These are phyloP conservation scores for Brenthis ino DNA, from an alignment of 2,888 invertebrate genomes.

Conservation along the genomic window DNA sequence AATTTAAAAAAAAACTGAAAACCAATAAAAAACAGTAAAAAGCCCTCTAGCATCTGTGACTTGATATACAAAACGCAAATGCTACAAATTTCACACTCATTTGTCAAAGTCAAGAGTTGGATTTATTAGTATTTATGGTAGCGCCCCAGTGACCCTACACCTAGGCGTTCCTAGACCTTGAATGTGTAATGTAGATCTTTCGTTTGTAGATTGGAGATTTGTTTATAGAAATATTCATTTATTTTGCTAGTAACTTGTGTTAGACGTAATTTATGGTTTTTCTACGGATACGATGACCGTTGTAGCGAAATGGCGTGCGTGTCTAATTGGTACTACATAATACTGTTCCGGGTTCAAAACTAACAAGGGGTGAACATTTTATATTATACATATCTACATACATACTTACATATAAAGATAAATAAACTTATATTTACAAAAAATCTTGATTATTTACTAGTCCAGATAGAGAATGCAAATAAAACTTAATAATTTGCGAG, in stretches of 20 bases:
- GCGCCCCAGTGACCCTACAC: conserved; percentile 44
- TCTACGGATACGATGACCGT: too few relatives aligned
- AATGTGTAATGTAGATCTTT: conserved; percentile 33
- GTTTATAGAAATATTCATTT: conserved; percentile 10
- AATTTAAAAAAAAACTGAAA: background rate
- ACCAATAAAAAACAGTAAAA: background rate
- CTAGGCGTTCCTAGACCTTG: conserved; percentile 39
- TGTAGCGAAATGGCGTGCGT: too few relatives aligned
- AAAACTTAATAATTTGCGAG: too few relatives aligned
- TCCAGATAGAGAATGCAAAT: too few relatives aligned
- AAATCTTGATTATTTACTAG: too few relatives aligned
- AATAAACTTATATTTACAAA: too few relatives aligned
- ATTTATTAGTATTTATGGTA: conserved; percentile 45
- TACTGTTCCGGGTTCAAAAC: too few relatives aligned
- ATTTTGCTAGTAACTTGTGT: background rate
- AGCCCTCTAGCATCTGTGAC: conserved; percentile 18
- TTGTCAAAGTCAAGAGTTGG: conserved; percentile 48
- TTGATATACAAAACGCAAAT: conserved; percentile 31
- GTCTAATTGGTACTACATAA: background rate
- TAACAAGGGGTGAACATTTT: too few relatives aligned
- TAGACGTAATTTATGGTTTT: background rate
- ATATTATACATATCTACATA: too few relatives aligned
- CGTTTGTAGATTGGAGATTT: conserved; percentile 20
- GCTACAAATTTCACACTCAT: conserved; percentile 46
- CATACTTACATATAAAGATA: too few relatives aligned